These are phyloP conservation scores for Spongilla lacustris DNA, from an alignment of 37 sponge, comb jelly and placozoan species.

Conservation along the genomic window DNA sequence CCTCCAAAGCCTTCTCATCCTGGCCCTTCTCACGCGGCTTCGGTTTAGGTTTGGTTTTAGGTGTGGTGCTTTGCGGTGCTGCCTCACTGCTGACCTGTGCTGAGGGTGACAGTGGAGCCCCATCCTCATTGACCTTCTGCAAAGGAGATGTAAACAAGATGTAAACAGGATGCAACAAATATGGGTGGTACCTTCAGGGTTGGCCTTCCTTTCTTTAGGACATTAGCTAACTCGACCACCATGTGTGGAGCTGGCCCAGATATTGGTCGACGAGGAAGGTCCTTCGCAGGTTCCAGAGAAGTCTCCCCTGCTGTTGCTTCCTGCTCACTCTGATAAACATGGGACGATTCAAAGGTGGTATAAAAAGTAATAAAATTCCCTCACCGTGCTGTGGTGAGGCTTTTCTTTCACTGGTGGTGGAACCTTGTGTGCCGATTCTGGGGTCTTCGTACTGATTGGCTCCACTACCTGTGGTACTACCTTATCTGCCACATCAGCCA, in stretches of 20 bases:
- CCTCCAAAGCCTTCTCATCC: neutral
- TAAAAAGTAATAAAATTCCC: neutral
- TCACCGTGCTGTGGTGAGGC: neutral
- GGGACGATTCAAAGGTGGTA: neutral
- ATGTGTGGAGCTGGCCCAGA: neutral
- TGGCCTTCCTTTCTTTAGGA: neutral
- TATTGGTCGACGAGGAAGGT: neutral
- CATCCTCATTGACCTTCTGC: neutral
- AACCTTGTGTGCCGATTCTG: constrained; percentile 17
- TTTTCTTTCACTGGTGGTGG: constrained; percentile 42
- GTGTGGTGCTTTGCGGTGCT: neutral
- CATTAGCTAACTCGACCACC: neutral
- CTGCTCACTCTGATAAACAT: neutral
- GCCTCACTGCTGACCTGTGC: neutral
- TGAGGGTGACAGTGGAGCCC: neutral
- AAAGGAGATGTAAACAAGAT: neutral
- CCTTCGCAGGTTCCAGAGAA: neutral
- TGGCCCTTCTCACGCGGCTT: neutral
- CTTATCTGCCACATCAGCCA: neutral
- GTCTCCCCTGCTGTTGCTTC: neutral
- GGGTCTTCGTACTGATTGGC: neutral
- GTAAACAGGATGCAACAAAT: neutral
- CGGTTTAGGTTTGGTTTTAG: neutral
- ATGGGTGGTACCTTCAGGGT: neutral
- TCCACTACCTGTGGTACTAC: neutral